A percentile compares a stretch with the other conserved stretches of the same genome.
These are phyloP conservation scores for Protophormia terraenovae DNA, from an alignment of 2,888 invertebrate genomes.

Conservation along the genomic window DNA sequence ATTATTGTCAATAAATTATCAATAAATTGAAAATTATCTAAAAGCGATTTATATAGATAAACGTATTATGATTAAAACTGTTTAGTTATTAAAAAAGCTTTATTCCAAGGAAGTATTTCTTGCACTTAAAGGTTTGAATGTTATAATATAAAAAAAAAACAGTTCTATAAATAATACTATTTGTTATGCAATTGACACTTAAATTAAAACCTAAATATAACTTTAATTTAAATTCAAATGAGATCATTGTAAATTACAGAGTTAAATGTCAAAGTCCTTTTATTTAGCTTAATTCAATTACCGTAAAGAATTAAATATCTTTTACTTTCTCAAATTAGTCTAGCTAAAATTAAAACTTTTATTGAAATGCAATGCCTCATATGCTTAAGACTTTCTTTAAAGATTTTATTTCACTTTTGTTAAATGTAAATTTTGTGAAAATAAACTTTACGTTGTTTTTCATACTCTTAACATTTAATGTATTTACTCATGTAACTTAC, in stretches of 20 bases:
- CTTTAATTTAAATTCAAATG: not conserved
- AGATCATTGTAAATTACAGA: not conserved
- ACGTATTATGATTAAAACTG: too few relatives aligned
- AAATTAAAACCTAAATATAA: too few relatives aligned
- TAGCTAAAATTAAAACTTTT: not conserved
- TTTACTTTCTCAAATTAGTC: not conserved
- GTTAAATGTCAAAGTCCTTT: not conserved
- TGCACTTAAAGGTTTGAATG: too few relatives aligned
- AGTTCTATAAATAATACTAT: too few relatives aligned
- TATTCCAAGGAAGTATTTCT: not conserved
- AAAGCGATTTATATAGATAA: too few relatives aligned
- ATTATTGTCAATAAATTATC: too few relatives aligned
- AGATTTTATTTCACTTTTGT: not conserved
- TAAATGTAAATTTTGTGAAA: not conserved
- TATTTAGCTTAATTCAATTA: not conserved
- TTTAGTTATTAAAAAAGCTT: too few relatives aligned
- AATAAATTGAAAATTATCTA: too few relatives aligned
- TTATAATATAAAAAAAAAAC: too few relatives aligned
- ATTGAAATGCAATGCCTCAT: not conserved
- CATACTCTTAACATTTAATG: not conserved
- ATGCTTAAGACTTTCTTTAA: not conserved
- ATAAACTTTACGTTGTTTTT: not conserved
- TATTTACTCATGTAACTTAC: constrained; percentile 8
- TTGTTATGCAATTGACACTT: too few relatives aligned
- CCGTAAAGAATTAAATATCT: not conserved